These are phyloP conservation scores for Cyclophora punctaria DNA, from an alignment of 2,888 invertebrate genomes.

Conservation along the genomic window DNA sequence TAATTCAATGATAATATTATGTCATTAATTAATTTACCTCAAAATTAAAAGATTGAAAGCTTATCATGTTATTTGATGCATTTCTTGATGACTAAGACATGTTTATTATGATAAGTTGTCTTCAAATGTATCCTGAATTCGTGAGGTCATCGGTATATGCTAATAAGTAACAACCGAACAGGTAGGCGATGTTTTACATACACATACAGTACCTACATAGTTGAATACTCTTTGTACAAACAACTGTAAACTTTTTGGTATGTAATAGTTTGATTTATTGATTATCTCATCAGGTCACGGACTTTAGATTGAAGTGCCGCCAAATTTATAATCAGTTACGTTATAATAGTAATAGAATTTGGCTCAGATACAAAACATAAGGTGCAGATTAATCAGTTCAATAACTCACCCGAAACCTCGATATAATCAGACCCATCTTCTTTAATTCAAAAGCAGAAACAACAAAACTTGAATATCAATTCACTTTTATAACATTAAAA, in stretches of 20 bases:
- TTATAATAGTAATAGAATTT: constrained; percentile 41
- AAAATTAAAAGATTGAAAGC: too few species aligned
- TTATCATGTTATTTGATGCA: too few species aligned
- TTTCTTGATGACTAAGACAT: too few species aligned
- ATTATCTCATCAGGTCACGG: constrained; percentile 39
- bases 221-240: neutral
- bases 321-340: constrained; percentile 41
- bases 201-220: neutral
- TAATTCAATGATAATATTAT: too few species aligned
- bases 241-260: neutral
- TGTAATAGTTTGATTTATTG: constrained; percentile 1
- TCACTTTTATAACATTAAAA: constrained; percentile 34
- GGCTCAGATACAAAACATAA: constrained; percentile 49
- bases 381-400: constrained; percentile 27
- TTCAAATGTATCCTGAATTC: neutral
- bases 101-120: too few species aligned
- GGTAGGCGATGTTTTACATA: neutral
- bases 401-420: constrained; percentile 80
- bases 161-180: neutral
- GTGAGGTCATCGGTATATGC: neutral
- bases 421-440: constrained; percentile 79
- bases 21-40: too few species aligned
- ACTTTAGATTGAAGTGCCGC: constrained; percentile 57
- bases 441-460: constrained; percentile 19
- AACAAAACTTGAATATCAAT: constrained; percentile 12